Evolutionary conservation across 1,140 invertebrate species (phyloP), one percentile per base, ranked within the genome.

Genomic region (Periplaneta americana): DNA sequence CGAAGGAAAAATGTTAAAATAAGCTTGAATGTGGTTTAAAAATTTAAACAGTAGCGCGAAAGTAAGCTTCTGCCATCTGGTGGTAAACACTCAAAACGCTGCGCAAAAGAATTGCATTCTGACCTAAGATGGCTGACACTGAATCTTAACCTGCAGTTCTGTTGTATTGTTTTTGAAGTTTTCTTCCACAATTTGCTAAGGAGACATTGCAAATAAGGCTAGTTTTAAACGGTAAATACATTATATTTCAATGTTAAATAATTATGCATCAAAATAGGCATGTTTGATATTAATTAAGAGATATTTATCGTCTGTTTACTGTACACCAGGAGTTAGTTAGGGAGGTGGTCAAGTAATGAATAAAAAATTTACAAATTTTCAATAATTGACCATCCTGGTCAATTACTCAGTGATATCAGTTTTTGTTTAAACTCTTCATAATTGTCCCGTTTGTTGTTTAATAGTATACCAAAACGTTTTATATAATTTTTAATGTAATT

Each of bases 381-480:
- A 78, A n/a, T 78, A 78, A 78, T 78, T 78, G 77, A 78, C 77
- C 77, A 78, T 15, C n/a, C 32, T 36, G 77, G 11, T 78, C 77
- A 6, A 78, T 15, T 78, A 78, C 77, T 78, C 33, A 35, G 1
- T 15, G 6, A 78, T 33, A 34, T 6, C 15, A 34, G 33, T 2
- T 78, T 78, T 78, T 4, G 17, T n/a, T 78, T 78, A 18, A 78
- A 5, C n/a, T 32, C 6, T n/a, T 17, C 2, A 1, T 78, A 78
- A n/a, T 35, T 78, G 34, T 2, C 77, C 34, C 31, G n/a, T 78
- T 35, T 35, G 4, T 78, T 4, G 11, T 78, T 33, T 78, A 34
- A 36, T 32, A 5, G 17, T n/a, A 1, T 35, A 35, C 33, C 15
- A 22, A 34, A 78, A 32, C 15, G 10, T 78, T 78, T 32, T 28